A percentile compares a stretch with the other conserved stretches of the same genome.
Conservation (phyloP, 2,797 vertebrate genomes). For the Mallotus villosus region DNA sequence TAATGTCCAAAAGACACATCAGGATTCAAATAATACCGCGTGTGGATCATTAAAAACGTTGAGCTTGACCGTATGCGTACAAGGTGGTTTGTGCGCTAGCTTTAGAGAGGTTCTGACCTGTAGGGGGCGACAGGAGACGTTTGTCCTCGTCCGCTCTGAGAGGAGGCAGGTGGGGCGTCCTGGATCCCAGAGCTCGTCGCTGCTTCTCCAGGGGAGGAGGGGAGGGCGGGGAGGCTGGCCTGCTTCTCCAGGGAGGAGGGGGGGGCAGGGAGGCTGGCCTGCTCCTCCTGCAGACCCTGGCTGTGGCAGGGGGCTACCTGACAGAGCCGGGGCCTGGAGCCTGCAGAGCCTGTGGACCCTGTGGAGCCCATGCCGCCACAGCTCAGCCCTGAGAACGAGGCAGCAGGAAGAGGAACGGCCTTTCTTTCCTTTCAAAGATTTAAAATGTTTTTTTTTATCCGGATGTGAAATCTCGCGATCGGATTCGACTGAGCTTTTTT, state of each 20-base stretch:
- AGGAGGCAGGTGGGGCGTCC: slow-evolving; percentile 51
- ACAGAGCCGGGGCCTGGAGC: slow-evolving; percentile 75
- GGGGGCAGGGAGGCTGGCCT: slow-evolving; percentile 24
- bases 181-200: slow-evolving; percentile 37
- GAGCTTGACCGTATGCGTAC: too few relatives aligned
- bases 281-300: slow-evolving; percentile 35
- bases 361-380: slow-evolving; percentile 77
- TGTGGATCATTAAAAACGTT: too few relatives aligned
- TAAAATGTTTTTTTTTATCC: neutral
- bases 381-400: neutral
- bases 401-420: neutral
- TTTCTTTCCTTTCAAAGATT: slow-evolving; percentile 2
- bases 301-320: slow-evolving; percentile 74
- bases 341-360: slow-evolving; percentile 78
- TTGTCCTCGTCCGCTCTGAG: slow-evolving; percentile 51
- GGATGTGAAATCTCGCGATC: neutral
- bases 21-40: too few relatives aligned
- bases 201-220: slow-evolving; percentile 31
- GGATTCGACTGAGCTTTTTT: neutral
- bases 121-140: slow-evolving; percentile 32
- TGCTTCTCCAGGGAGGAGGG: slow-evolving; percentile 53
- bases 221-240: slow-evolving; percentile 31
- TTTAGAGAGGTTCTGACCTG: slow-evolving; percentile 54
- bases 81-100: too few relatives aligned
- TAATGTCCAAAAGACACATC: too few relatives aligned